These are phyloP conservation scores for Delphinus delphis DNA, from an alignment of 2,113 vertebrate genomes.

Conservation along the genomic window DNA sequence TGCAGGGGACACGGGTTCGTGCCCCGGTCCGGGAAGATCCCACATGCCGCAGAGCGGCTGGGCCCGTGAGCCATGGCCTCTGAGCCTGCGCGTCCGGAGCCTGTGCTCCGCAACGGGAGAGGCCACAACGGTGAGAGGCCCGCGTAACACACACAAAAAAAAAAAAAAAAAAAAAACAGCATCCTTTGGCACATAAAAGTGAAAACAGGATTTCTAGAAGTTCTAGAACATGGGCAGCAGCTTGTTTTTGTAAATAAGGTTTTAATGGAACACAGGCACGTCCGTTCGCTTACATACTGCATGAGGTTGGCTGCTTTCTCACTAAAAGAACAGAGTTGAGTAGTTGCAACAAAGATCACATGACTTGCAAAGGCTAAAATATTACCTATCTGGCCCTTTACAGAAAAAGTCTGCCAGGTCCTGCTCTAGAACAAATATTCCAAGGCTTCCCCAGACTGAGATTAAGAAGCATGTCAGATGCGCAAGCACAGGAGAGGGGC, in stretches of 20 bases:
- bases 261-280: not conserved
- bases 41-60: too few species aligned
- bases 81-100: too few species aligned
- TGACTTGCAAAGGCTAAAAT: not conserved
- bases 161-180: not conserved
- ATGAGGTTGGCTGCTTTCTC: not conserved
- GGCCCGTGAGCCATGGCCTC: too few species aligned
- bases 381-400: not conserved
- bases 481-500: not conserved
- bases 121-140: too few species aligned
- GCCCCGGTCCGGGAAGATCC: too few species aligned
- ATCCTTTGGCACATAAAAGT: not conserved
- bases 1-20: too few species aligned
- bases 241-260: conserved; percentile 17
- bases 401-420: not conserved
- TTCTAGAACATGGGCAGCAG: not conserved
- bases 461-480: not conserved
- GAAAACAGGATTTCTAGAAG: not conserved
- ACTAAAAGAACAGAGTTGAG: not conserved
- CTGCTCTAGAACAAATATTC: not conserved
- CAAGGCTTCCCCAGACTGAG: not conserved
- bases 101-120: too few species aligned
- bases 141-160: fast-evolving
- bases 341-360: not conserved
- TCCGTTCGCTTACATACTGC: not conserved